phyloP scores from a whole-genome alignment of 2,888 invertebrate genomes.

The Cryptophagus acutangulus region DNA sequence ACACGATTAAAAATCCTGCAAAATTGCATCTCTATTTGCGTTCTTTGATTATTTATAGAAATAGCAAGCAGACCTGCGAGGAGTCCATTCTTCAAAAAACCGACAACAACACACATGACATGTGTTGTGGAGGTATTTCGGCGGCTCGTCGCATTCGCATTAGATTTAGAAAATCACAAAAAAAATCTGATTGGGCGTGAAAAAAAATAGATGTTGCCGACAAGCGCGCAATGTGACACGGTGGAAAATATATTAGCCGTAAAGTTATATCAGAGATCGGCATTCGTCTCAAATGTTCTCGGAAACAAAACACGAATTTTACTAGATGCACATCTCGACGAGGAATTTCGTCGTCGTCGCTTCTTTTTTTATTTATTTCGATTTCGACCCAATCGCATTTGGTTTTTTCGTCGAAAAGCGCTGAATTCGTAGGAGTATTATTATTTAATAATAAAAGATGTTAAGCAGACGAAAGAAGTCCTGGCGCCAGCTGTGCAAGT shows the following conservation, averaged over 20 bases:
- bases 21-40: too few species aligned
- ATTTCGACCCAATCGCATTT: background rate
- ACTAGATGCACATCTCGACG: conserved; percentile 7
- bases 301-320: conserved; percentile 38
- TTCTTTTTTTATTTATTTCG: too few species aligned
- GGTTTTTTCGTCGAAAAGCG: conserved; percentile 2
- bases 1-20: too few species aligned
- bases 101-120: too few species aligned
- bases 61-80: too few species aligned
- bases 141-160: too few species aligned
- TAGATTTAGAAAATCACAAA: too few species aligned
- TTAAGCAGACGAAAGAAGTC: conserved; percentile 2
- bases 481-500: conserved; percentile 27
- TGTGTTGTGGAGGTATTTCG: too few species aligned
- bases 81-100: too few species aligned
- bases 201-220: conserved; percentile 33
- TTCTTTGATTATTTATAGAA: too few species aligned
- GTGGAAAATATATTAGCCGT: conserved; percentile 42
- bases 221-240: conserved; percentile 36
- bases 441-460: conserved; percentile 8
- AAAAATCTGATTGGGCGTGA: too few species aligned
- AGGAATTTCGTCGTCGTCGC: too few species aligned
- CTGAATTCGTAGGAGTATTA: conserved; percentile 5
- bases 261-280: conserved; percentile 43
- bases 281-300: conserved; percentile 31